Percentiles rank a stretch among this genome's conserved stretches.
These are phyloP conservation scores for Leucozona laternaria DNA, from an alignment of 2,888 invertebrate genomes.

Conservation along the genomic window DNA sequence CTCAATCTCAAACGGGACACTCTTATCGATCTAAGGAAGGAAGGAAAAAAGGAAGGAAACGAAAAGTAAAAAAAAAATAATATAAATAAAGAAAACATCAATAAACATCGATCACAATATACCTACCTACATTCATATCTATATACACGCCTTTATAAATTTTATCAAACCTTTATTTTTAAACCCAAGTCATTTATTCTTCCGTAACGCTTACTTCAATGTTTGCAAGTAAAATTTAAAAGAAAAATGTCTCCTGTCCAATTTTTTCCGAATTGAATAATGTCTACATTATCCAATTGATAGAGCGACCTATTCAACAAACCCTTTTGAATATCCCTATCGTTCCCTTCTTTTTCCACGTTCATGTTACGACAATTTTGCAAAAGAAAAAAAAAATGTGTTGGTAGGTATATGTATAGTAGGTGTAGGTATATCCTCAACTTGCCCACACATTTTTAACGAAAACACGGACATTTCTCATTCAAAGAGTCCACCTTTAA, in stretches of 20 bases:
- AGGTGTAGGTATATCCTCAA: conserved; percentile 10
- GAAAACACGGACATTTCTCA: conserved; percentile 62
- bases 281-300: conserved; percentile 55
- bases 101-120: conserved; percentile 34
- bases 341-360: background rate
- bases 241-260: conserved; percentile 52
- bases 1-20: conserved; percentile 11
- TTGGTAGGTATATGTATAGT: background rate
- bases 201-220: conserved; percentile 14
- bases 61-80: conserved; percentile 4
- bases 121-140: background rate
- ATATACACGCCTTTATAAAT: background rate
- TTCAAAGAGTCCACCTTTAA: conserved; percentile 50
- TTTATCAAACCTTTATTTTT: conserved; percentile 14
- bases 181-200: conserved; percentile 27
- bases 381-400: conserved; percentile 9
- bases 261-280: conserved; percentile 55
- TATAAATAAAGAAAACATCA: conserved; percentile 19
- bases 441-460: conserved; percentile 58
- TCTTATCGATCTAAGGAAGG: conserved; percentile 13
- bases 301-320: conserved; percentile 34
- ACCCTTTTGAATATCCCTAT: conserved; percentile 32
- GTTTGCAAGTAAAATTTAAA: background rate
- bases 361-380: conserved; percentile 28
- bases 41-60: background rate